A percentile compares a stretch with the other conserved stretches of the same genome.
Evolutionary conservation across 1,140 invertebrate species (phyloP).

Genomic region (Drosophila asahinai): DNA sequence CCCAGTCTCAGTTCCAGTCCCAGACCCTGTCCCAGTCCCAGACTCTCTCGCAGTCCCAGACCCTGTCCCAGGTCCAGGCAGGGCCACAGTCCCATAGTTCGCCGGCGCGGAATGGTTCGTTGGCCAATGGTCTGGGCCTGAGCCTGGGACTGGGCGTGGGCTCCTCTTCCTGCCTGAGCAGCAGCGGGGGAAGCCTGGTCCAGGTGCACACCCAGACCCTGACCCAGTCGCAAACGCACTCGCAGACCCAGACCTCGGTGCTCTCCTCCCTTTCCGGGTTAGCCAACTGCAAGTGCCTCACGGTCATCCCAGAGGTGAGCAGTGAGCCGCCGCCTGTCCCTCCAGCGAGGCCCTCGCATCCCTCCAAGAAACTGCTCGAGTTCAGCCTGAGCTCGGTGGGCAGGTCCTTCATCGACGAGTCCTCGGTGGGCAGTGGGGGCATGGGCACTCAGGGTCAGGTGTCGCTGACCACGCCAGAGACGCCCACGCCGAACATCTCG

Average conservation of each 20-base stretch:
- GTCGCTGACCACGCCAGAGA: constrained; percentile 87
- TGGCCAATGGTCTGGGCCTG: constrained; percentile 76
- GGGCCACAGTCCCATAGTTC: constrained; percentile 82
- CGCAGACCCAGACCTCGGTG: constrained; percentile 45
- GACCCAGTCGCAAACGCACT: constrained; percentile 36
- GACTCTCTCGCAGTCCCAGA: constrained; percentile 4
- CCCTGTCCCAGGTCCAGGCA: constrained; percentile 18
- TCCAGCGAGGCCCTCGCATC: background rate
- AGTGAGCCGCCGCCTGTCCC: constrained; percentile 26
- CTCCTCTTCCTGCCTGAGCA: constrained; percentile 73
- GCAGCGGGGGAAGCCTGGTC: constrained; percentile 64
- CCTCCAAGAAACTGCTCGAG: constrained; percentile 70
- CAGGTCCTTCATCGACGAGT: constrained; percentile 82
- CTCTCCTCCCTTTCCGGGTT: constrained; percentile 41
- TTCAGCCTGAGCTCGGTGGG: constrained; percentile 84
- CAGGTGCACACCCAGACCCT: constrained; percentile 40
- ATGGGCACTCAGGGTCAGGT: constrained; percentile 50
- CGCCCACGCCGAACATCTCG: constrained; percentile 87
- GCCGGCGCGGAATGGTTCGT: constrained; percentile 88
- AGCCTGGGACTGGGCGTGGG: constrained; percentile 86
- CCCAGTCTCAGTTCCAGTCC: constrained; percentile 13
- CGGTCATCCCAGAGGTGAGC: constrained; percentile 75
- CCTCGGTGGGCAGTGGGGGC: background rate
- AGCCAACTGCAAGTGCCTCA: constrained; percentile 74
- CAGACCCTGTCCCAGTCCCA: constrained; percentile 14